Evolutionary conservation across 2,888 invertebrate species (phyloP), one percentile per base, ranked within the genome.

Genomic region (Ophraella communa): DNA sequence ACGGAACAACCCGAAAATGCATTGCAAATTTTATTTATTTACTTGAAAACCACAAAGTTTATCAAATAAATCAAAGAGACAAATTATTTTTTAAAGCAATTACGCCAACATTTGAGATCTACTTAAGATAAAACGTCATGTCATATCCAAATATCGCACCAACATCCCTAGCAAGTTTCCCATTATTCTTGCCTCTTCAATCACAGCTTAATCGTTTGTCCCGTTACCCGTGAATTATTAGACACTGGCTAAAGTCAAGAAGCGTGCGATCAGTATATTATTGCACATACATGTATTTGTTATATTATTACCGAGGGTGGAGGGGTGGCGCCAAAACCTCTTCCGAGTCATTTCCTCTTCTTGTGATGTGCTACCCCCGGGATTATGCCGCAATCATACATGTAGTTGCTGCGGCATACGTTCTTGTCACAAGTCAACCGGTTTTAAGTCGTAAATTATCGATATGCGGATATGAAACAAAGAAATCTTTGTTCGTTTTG

Each of bases 201-300:
- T 24, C 44, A 35, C 20, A 42, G 33, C n/a, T 68, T 70, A 70
- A 70, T 68, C 68, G 69, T 75, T 75, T 72, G 72, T 74, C 73
- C 73, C 74, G 73, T 76, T 76, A 76, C 63, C 67, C 70, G 67
- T 76, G 75, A 77, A 75, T 76, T 77, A 77, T 76, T 71, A 73
- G 72, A 73, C 73, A 73, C 69, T 67, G 69, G 67, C 49, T 47
- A 49, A 69, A 74, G 73, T 74, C 72, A 72, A 74, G 74, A 68
- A 68, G 69, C 64, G 72, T 70, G 66, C 64, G 51, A 59, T 66
- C 49, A 57, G 62, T 67, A 23, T 17, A 66, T 65, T 64, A 69
- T 64, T 65, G 64, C 62, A 58, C 66, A 64, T 65, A 62, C 64
- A 61, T 68, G 62, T 65, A 64, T 62, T 68, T 54, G 59, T 69